phyloP scores from a whole-genome alignment of 2,113 vertebrate species.

The Collichthys lucidus region DNA sequence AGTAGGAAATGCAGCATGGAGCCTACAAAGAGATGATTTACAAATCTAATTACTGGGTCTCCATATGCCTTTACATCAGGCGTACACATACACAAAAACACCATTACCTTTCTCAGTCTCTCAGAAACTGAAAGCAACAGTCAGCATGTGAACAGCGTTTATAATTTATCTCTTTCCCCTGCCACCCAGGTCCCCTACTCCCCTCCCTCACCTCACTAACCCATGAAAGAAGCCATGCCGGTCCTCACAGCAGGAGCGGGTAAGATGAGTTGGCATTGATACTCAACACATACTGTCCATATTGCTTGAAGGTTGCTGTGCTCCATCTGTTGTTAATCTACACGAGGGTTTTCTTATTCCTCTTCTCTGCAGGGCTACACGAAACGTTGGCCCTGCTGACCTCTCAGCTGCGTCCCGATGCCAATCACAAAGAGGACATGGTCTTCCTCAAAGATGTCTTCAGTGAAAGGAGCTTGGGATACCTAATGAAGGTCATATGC shows the following conservation, averaged over 20 bases:
- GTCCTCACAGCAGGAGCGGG: constrained; percentile 94
- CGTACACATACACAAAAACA: constrained; percentile 9
- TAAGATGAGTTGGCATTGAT: constrained; percentile 65
- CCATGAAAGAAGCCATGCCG: constrained; percentile 90
- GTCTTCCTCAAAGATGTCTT: constrained; percentile 94
- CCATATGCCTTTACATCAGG: constrained; percentile 4
- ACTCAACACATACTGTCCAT: constrained; percentile 16
- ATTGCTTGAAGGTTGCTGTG: not conserved
- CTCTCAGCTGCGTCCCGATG: constrained; percentile 93
- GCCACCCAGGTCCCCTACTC: constrained; percentile 51
- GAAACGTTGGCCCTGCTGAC: constrained; percentile 95
- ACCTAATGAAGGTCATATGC: constrained; percentile 89
- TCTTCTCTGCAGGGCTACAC: constrained; percentile 86
- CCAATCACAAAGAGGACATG: constrained; percentile 96
- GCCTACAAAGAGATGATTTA: constrained; percentile 34
- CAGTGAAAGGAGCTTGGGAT: constrained; percentile 93
- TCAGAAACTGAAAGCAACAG: not conserved
- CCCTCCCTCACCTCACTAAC: constrained; percentile 68
- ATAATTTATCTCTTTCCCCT: not conserved
- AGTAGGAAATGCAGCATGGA: constrained; percentile 26
- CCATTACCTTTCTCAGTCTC: not conserved
- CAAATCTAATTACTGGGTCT: constrained; percentile 31
- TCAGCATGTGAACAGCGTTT: not conserved
- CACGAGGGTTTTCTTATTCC: not conserved
- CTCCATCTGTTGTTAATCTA: constrained; percentile 52